These are phyloP conservation scores for Dysidea cf. avara DNA, from an alignment of 37 sponge, comb jelly and placozoan species.

Conservation along the genomic window DNA sequence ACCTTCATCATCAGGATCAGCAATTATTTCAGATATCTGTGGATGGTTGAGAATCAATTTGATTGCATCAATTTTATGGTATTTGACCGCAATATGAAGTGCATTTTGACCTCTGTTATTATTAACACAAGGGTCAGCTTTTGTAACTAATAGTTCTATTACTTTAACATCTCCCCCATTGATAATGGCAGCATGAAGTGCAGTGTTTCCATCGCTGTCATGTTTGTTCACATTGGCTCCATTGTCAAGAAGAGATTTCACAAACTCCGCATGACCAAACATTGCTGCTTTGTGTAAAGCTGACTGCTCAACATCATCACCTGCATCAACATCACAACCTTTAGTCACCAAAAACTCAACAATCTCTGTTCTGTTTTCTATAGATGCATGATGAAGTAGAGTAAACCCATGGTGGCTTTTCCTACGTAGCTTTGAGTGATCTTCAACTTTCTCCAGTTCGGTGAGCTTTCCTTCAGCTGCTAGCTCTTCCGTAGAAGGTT, in stretches of 20 bases:
- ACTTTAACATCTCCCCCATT: slow-evolving; percentile 30
- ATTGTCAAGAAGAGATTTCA: too few species aligned
- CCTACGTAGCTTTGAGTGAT: slow-evolving; percentile 11
- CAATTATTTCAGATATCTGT: slow-evolving; percentile 25
- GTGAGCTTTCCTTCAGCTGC: slow-evolving; percentile 27
- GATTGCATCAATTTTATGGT: slow-evolving; percentile 32
- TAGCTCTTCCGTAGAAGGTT: too few species aligned
- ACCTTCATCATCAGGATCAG: slow-evolving; percentile 42
- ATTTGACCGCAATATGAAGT: slow-evolving; percentile 62
- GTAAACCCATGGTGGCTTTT: slow-evolving; percentile 43
- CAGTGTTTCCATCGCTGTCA: slow-evolving; percentile 79
- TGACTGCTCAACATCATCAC: slow-evolving; percentile 42
- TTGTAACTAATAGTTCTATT: slow-evolving; percentile 39
- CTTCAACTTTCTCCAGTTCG: slow-evolving; percentile 26
- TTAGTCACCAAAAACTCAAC: slow-evolving; percentile 66
- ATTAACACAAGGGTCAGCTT: slow-evolving; percentile 52
- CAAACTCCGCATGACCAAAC: too few species aligned
- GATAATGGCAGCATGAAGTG: slow-evolving; percentile 68
- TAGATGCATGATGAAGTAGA: slow-evolving; percentile 59
- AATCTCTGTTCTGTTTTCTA: slow-evolving; percentile 37
- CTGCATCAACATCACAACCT: slow-evolving; percentile 29
- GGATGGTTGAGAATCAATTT: slow-evolving; percentile 42
- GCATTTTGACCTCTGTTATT: slow-evolving; percentile 81
- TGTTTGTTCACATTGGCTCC: too few species aligned
- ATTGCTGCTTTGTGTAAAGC: too few species aligned